These are phyloP conservation scores for Coranthus polyacanthus DNA, from an alignment of 2,797 vertebrate species.

Conservation along the genomic window DNA sequence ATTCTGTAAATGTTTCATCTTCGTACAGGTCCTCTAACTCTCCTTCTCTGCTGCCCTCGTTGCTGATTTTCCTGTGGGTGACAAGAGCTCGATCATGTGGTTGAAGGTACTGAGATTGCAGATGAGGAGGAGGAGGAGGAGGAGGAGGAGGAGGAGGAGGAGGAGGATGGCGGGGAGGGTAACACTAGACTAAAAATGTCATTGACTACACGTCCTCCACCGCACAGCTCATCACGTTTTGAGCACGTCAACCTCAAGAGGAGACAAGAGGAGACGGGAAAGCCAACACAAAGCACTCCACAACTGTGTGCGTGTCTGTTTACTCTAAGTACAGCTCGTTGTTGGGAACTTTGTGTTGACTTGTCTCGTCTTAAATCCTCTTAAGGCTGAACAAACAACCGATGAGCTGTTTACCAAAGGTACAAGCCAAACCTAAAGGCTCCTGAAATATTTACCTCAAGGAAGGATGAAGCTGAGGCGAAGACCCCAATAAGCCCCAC, in stretches of 20 bases:
- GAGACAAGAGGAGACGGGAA: slow-evolving; percentile 11
- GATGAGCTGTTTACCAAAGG: slow-evolving; percentile 50
- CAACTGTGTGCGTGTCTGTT: slow-evolving; percentile 16
- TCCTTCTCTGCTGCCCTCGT: slow-evolving; percentile 81
- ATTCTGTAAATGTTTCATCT: slow-evolving; percentile 77
- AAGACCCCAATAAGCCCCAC: slow-evolving; percentile 83
- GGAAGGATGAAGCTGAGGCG: slow-evolving; percentile 85
- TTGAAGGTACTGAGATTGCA: slow-evolving; percentile 35
- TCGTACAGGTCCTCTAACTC: slow-evolving; percentile 86
- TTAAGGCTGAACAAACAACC: slow-evolving; percentile 58
- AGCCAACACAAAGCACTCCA: slow-evolving; percentile 27
- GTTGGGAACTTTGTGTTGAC: slow-evolving; percentile 45
- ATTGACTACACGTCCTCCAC: slow-evolving; percentile 33
- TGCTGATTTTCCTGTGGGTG: slow-evolving; percentile 75
- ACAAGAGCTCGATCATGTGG: slow-evolving; percentile 40
- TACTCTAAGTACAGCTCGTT: slow-evolving; percentile 54
- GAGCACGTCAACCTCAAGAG: slow-evolving; percentile 35
- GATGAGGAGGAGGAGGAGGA: slow-evolving; percentile 19
- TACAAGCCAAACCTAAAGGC: slow-evolving; percentile 36
- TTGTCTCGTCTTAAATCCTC: slow-evolving; percentile 61
- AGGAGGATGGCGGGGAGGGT: background rate
- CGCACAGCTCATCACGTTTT: slow-evolving; percentile 55
- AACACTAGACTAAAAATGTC: slow-evolving; percentile 38
- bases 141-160: background rate
- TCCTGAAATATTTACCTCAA: slow-evolving; percentile 85